Percentiles rank a stretch among this genome's conserved stretches.
phyloP scores from a whole-genome alignment of 2,797 vertebrate genomes.

The Intellagama lesueurii region DNA sequence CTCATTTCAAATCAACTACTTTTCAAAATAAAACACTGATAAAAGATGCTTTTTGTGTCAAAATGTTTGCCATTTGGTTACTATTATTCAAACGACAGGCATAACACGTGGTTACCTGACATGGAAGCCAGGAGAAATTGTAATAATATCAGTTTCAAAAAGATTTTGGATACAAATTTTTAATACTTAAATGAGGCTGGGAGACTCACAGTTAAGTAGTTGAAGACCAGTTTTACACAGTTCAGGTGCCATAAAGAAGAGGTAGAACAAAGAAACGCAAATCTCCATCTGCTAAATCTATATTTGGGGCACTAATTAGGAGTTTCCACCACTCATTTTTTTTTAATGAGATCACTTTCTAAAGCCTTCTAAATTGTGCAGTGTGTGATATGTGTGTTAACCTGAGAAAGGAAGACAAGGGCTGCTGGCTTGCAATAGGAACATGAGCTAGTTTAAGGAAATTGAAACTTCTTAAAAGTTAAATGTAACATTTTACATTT shows the following conservation, averaged over 20 bases:
- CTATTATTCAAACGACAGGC: not conserved
- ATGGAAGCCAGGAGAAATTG: not conserved
- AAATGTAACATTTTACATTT: no score
- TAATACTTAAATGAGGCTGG: not conserved
- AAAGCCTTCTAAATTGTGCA: not conserved
- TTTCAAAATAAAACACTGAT: not conserved
- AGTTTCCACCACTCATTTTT: not conserved
- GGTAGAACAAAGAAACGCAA: not conserved
- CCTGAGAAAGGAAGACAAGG: no score
- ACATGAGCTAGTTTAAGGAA: no score
- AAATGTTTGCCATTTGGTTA: not conserved
- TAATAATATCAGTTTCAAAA: not conserved
- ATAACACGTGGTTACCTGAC: conserved; percentile 34
- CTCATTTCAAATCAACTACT: not conserved
- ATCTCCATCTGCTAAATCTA: not conserved
- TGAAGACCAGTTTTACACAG: conserved; percentile 6
- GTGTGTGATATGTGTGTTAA: not conserved
- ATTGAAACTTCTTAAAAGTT: no score
- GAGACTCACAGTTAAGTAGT: not conserved
- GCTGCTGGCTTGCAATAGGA: no score
- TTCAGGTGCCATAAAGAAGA: not conserved
- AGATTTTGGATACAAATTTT: not conserved
- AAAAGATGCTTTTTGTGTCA: not conserved
- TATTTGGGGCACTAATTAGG: not conserved
- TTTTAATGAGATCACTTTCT: not conserved